phyloP scores from a whole-genome alignment of 2,888 invertebrate species.

The Aethes cnicana region DNA sequence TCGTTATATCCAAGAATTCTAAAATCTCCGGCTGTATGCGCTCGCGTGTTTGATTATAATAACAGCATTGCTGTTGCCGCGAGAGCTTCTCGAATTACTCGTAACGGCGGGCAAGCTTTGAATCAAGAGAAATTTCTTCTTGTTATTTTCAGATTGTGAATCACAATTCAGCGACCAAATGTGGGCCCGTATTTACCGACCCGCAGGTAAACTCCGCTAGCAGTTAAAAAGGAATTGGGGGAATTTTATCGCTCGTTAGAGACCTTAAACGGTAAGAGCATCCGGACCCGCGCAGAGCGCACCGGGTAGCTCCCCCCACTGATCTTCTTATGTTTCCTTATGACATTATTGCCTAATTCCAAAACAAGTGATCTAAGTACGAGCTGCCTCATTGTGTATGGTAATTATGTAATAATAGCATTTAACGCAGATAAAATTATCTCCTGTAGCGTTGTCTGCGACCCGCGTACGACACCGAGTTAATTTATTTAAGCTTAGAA shows the following conservation, averaged over 20 bases:
- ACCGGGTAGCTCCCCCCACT: conserved; percentile 39
- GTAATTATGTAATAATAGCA: too few relatives aligned
- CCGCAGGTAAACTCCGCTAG: conserved; percentile 75
- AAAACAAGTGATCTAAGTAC: not conserved
- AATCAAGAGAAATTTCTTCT: conserved; percentile 52
- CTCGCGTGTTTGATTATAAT: conserved; percentile 37
- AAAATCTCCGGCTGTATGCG: conserved; percentile 10
- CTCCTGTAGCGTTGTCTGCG: too few relatives aligned
- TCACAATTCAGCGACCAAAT: conserved; percentile 71
- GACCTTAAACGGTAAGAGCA: conserved; percentile 62
- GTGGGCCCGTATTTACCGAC: conserved; percentile 74
- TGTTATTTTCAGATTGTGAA: conserved; percentile 66
- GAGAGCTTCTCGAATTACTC: conserved; percentile 43
- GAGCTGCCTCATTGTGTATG: not conserved
- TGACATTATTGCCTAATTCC: conserved; percentile 49
- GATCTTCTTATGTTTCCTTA: conserved; percentile 45
- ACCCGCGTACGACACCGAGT: conserved; percentile 13
- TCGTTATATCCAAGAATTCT: conserved; percentile 9
- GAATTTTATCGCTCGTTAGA: conserved; percentile 79
- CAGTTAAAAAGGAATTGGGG: conserved; percentile 74
- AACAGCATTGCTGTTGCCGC: conserved; percentile 31
- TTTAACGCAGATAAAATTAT: too few relatives aligned
- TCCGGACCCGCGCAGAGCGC: conserved; percentile 40
- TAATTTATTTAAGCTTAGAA: conserved; percentile 39
- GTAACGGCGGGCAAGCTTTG: conserved; percentile 42